Evolutionary conservation across 2,888 invertebrate species (phyloP).

Genomic region (Drosophila phalerata): DNA sequence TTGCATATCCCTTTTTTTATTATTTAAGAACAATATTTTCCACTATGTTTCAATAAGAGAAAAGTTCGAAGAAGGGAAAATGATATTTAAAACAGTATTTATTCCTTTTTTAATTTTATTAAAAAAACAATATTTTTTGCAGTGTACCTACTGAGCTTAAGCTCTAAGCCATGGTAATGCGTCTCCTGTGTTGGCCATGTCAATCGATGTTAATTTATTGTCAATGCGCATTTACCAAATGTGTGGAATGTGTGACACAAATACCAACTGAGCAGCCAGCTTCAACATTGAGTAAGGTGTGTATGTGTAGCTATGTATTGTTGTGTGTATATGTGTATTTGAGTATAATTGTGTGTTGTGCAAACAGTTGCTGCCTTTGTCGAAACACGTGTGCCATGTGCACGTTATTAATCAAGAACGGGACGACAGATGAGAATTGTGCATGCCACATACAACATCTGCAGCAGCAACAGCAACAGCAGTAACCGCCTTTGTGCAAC

Average conservation of each 20-base stretch:
- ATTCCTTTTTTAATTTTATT: neutral
- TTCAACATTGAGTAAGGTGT: neutral
- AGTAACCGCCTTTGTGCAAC: slow-evolving; percentile 32
- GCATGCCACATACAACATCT: slow-evolving; percentile 31
- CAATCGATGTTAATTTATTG: slow-evolving; percentile 82
- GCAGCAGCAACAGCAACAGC: slow-evolving; percentile 1
- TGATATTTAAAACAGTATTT: neutral
- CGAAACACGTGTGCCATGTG: slow-evolving; percentile 72
- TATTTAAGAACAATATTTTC: too few species aligned
- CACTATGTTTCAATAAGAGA: neutral
- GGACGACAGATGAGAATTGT: slow-evolving; percentile 29
- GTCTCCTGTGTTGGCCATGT: slow-evolving; percentile 44
- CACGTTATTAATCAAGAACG: slow-evolving; percentile 76
- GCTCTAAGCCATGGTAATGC: slow-evolving; percentile 45
- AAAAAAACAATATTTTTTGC: slow-evolving; percentile 20
- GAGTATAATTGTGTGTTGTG: slow-evolving; percentile 61
- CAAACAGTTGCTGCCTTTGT: slow-evolving; percentile 53
- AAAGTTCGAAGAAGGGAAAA: neutral
- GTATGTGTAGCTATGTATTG: slow-evolving; percentile 15
- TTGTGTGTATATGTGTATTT: slow-evolving; percentile 26
- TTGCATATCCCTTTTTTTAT: too few species aligned
- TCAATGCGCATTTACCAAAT: slow-evolving; percentile 66
- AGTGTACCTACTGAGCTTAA: slow-evolving; percentile 30
- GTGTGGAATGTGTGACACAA: slow-evolving; percentile 61
- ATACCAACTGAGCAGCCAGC: slow-evolving; percentile 50